These are phyloP conservation scores for Trematocara macrostoma DNA, from an alignment of 2,113 vertebrate genomes.

Conservation along the genomic window DNA sequence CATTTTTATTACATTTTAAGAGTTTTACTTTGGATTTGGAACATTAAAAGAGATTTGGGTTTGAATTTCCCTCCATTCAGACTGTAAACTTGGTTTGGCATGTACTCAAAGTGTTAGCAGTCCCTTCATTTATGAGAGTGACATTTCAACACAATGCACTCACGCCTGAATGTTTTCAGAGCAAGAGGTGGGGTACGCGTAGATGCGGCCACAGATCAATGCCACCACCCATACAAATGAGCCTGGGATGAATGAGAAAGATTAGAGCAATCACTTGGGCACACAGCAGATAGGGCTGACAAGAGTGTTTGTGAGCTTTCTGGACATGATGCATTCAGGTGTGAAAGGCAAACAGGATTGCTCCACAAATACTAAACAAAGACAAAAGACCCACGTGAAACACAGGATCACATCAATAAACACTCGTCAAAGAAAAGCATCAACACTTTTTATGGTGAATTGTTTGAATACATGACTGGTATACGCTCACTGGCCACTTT, in stretches of 20 bases:
- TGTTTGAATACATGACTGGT: neutral
- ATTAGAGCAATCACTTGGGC: slow-evolving; percentile 59
- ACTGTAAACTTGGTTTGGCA: neutral
- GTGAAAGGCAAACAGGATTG: slow-evolving; percentile 46
- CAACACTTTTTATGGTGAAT: neutral
- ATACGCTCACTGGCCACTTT: neutral
- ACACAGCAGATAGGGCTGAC: slow-evolving; percentile 38
- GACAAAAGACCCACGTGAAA: neutral
- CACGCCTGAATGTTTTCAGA: neutral
- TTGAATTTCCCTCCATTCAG: neutral
- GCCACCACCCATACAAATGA: slow-evolving; percentile 42
- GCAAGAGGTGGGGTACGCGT: neutral
- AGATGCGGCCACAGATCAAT: slow-evolving; percentile 36
- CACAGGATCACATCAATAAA: neutral
- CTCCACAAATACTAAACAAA: slow-evolving; percentile 11
- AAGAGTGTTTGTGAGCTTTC: slow-evolving; percentile 43
- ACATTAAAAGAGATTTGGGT: neutral
- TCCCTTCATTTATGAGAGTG: neutral
- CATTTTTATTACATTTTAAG: neutral
- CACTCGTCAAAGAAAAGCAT: neutral
- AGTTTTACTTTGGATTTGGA: neutral
- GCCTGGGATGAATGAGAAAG: slow-evolving; percentile 43
- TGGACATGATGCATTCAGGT: slow-evolving; percentile 29
- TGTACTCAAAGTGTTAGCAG: neutral
- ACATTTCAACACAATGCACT: neutral